Percentiles rank a stretch among this genome's conserved stretches.
phyloP scores from a whole-genome alignment of 2,113 vertebrate genomes.

The Lampris incognitus region DNA sequence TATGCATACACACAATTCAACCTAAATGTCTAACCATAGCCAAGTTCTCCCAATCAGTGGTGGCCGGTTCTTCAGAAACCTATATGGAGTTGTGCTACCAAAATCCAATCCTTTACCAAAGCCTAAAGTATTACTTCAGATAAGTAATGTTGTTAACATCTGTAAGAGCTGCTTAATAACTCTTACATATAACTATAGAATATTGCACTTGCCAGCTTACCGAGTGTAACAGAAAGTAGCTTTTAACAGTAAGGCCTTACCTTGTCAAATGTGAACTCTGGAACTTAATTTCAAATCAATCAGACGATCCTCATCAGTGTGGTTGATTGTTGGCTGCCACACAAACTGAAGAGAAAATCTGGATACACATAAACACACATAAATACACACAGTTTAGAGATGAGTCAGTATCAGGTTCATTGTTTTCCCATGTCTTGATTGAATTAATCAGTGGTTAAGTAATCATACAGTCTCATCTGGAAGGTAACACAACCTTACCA shows the following conservation, averaged over 20 bases:
- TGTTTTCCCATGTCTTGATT: conserved; percentile 34
- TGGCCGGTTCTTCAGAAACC: no score
- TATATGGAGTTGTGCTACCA: no score
- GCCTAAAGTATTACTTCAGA: no score
- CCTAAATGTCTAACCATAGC: no score
- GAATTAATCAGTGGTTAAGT: conserved; percentile 33
- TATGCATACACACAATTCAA: background rate
- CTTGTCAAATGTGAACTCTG: conserved; percentile 78
- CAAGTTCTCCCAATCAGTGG: no score
- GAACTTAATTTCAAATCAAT: conserved; percentile 69
- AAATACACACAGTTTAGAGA: conserved; percentile 29
- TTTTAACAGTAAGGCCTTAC: conserved; percentile 65
- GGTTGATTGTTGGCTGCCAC: conserved; percentile 65
- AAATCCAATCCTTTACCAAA: no score
- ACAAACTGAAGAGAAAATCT: conserved; percentile 74
- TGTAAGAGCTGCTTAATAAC: no score
- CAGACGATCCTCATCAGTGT: conserved; percentile 83
- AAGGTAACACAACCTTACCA: conserved; percentile 19
- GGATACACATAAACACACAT: conserved; percentile 36
- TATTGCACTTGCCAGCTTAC: background rate
- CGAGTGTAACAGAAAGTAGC: background rate
- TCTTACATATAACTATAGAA: background rate
- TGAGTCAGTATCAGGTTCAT: conserved; percentile 24
- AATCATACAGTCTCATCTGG: conserved; percentile 32
- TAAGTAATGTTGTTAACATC: no score